Base-by-base conservation (phyloP, 2,113 vertebrate genomes). In the Nibea coibor region DNA sequence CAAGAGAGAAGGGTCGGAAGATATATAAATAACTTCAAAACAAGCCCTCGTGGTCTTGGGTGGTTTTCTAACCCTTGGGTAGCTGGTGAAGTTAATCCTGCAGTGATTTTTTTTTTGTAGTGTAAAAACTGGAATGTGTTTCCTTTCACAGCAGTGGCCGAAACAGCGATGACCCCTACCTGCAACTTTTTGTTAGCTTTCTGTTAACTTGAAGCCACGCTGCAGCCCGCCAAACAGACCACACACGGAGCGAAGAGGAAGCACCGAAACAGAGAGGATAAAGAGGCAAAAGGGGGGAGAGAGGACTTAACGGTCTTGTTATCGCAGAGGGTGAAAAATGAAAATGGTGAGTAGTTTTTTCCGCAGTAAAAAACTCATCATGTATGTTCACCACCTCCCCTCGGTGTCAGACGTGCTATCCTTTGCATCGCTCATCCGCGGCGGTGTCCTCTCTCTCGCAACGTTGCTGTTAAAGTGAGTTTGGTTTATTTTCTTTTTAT, bases 401-500 rank as follows among this genome's bases (percentile, higher is more conserved):
- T 24, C 68, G 4, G 31, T 73, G 81, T 92, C 81, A 75, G 73
- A 59, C 20, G 11, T 85, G 76, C 54, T 84, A 75, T 90, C 72
- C 83, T 81, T 67, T 64, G 57, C 82, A 71, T 84, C 73, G 70
- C 80, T 69, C 68, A 81, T 86, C 69, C 57, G 2, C 50, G 4
- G 16, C 6, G 10, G 45, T 65, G 47, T 75, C 61, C 71, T 82
- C 70, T 78, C 76, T 58, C 79, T 14, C 74, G 59, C 80, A 74
- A n/a, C 66, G 67, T 86, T 86, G 81, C 86, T 88, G 79, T 87
- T 89, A 78, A 89, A 91, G 80, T 84, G 72, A 71, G 81, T 90
- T 91, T 90, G 66, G 87, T 84, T 89, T 89, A 89, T 90, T 90
- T 92, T 91, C 87, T 91, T 91, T 89, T 88, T 87, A 90, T 89